A percentile compares a stretch with the other conserved stretches of the same genome.
These are phyloP conservation scores for Sarcophaga subvicina DNA, from an alignment of 2,888 invertebrate species.

Conservation along the genomic window DNA sequence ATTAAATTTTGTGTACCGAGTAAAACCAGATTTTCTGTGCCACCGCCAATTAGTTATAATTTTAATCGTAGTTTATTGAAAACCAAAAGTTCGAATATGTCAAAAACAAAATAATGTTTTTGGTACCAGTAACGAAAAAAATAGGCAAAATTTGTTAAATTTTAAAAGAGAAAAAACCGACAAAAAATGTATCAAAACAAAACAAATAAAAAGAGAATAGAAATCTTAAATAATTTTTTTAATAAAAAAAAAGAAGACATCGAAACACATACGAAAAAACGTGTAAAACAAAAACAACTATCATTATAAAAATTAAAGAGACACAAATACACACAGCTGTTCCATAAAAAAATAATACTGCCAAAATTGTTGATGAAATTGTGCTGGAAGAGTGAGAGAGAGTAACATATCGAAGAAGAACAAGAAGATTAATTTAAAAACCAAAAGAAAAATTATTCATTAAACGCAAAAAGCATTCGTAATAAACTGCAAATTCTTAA, in stretches of 20 bases:
- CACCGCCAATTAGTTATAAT: too few species aligned
- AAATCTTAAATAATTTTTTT: too few species aligned
- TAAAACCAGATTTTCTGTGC: too few species aligned
- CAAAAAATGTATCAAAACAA: too few species aligned
- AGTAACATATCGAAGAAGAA: not conserved
- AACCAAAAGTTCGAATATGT: too few species aligned
- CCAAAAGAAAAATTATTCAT: slow-evolving; percentile 52
- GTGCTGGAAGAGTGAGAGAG: slow-evolving; percentile 11
- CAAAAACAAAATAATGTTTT: too few species aligned
- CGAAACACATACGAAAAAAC: slow-evolving; percentile 41
- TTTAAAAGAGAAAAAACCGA: too few species aligned
- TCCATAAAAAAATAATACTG: slow-evolving; percentile 58
- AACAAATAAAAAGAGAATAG: too few species aligned
- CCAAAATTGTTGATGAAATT: slow-evolving; percentile 39
- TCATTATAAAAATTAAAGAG: slow-evolving; percentile 27
- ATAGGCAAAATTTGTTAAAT: too few species aligned
- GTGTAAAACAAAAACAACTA: slow-evolving; percentile 43
- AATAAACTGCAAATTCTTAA: slow-evolving; percentile 50
- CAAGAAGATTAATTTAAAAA: not conserved
- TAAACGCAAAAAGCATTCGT: slow-evolving; percentile 10
- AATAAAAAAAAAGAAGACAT: slow-evolving; percentile 29
- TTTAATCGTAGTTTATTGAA: too few species aligned
- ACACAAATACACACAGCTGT: slow-evolving; percentile 58
- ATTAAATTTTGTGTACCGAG: too few species aligned
- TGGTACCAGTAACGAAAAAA: too few species aligned